Percentiles rank a stretch among this genome's conserved stretches.
Evolutionary conservation across 1,140 invertebrate species (phyloP).

Genomic region (Anthonomus grandis): DNA sequence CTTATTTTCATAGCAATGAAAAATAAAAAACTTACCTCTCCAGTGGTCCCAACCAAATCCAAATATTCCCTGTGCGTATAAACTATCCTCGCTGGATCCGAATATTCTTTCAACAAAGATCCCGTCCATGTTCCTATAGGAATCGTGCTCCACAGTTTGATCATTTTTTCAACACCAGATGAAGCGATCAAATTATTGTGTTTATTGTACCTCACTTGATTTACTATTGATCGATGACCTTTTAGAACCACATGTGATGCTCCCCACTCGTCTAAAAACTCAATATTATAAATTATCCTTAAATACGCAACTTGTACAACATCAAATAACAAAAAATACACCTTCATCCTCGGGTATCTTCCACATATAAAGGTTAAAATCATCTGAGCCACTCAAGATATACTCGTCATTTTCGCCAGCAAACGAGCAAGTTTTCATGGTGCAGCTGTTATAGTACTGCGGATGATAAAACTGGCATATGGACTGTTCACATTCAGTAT

Average conservation of each 20-base stretch:
- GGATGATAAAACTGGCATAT: slow-evolving; percentile 85
- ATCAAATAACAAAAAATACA: slow-evolving; percentile 40
- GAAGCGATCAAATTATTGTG: slow-evolving; percentile 83
- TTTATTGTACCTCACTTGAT: slow-evolving; percentile 90
- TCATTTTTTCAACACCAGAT: slow-evolving; percentile 93
- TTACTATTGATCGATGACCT: slow-evolving; percentile 93
- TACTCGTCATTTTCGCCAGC: slow-evolving; percentile 87
- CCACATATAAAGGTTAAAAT: slow-evolving; percentile 95
- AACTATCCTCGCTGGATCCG: slow-evolving; percentile 69
- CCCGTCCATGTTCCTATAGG: slow-evolving; percentile 59
- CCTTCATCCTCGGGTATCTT: slow-evolving; percentile 68
- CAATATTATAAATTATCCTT: slow-evolving; percentile 5
- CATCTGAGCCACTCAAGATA: slow-evolving; percentile 88
- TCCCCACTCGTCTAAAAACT: slow-evolving; percentile 43
- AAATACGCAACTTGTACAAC: not conserved
- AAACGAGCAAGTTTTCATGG: slow-evolving; percentile 95
- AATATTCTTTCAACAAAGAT: slow-evolving; percentile 53
- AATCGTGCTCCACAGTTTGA: slow-evolving; percentile 82
- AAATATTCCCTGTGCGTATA: slow-evolving; percentile 87
- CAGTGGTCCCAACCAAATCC: slow-evolving; percentile 73
- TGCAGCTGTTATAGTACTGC: slow-evolving; percentile 94
- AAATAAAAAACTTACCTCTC: slow-evolving; percentile 53
- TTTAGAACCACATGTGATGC: slow-evolving; percentile 77
- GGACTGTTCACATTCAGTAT: slow-evolving; percentile 61
- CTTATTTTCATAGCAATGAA: no score